Base-by-base conservation (phyloP, 2,797 vertebrate genomes). In the Ibycter americanus region DNA sequence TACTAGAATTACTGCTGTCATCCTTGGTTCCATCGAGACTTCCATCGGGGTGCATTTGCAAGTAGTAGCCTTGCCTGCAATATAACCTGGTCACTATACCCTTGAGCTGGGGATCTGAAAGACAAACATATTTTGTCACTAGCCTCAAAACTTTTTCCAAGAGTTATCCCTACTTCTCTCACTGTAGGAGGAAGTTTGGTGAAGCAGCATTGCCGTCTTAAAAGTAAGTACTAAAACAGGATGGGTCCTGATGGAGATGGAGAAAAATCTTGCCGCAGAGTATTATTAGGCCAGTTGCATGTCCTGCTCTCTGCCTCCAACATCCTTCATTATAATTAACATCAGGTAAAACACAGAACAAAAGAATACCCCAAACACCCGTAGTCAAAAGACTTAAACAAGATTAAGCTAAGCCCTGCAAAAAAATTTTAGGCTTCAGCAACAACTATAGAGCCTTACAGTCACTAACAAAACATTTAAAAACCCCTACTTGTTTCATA, bases 31-130 rank as follows among this genome's bases (percentile, higher is more conserved):
- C 99, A 98, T 99, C 99, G 98, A 99, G 99, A 99, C 99, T 99
- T 99, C 99, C 99, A 99, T 99, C 99, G 93, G 99, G 99, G 98
- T 99, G 99, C 99, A 99, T 99, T 98, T 99, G 99, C 99, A 99
- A 99, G 99, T 99, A 99, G 99, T 99, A 99, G 98, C 99, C 99
- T 99, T 99, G 99, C 99, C 99, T 99, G 99, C 99, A 99, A 98
- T 99, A 99, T 99, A 99, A 99, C 99, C 99, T 99, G 99, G 99
- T 99, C 99, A 99, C 99, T 99, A 99, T 99, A 98, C 99, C 99
- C 99, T 99, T 99, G 99, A 99, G 99, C 99, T 99, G 99, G 99
- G 99, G 99, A 99, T 99, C 99, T 99, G 99, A 97, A 99, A 98
- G 95, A 97, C 97, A 98, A 97, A 98, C 96, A 98, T 89, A 98